Conservation (phyloP, 2,797 vertebrate species). For the Mastacembelus armatus region DNA sequence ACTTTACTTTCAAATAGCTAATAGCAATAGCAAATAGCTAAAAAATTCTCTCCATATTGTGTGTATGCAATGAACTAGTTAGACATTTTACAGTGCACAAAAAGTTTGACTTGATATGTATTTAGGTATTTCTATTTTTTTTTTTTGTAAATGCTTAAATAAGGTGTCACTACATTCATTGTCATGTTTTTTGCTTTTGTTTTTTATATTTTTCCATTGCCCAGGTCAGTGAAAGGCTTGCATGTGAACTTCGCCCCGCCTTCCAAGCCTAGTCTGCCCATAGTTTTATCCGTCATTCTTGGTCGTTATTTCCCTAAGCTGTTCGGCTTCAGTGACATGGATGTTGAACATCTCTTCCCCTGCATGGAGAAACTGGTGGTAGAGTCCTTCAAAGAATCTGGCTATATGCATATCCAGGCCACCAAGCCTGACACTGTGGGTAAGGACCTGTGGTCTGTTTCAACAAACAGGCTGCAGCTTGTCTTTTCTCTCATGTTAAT, state of each 20-base stretch:
- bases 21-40: no score
- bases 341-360: slow-evolving; percentile 81
- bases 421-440: slow-evolving; percentile 93
- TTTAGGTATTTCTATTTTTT: no score
- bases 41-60: no score
- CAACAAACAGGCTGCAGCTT: no score
- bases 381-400: slow-evolving; percentile 80
- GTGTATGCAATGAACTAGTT: no score
- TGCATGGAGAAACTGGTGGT: slow-evolving; percentile 80
- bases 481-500: no score
- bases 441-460: slow-evolving; percentile 62
- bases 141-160: no score
- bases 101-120: no score
- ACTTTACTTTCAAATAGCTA: no score
- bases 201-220: not conserved
- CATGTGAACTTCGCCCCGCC: slow-evolving; percentile 85
- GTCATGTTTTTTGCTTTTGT: not conserved
- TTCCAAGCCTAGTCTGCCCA: slow-evolving; percentile 19
- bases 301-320: slow-evolving; percentile 86
- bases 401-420: slow-evolving; percentile 92
- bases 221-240: slow-evolving; percentile 85
- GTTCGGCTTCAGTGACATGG: slow-evolving; percentile 84
- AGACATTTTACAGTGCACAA: no score
- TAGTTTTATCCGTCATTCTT: slow-evolving; percentile 77
- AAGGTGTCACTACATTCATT: not conserved